Conservation (phyloP, 1,140 invertebrate species). For the Plectrocnemia conspersa region DNA sequence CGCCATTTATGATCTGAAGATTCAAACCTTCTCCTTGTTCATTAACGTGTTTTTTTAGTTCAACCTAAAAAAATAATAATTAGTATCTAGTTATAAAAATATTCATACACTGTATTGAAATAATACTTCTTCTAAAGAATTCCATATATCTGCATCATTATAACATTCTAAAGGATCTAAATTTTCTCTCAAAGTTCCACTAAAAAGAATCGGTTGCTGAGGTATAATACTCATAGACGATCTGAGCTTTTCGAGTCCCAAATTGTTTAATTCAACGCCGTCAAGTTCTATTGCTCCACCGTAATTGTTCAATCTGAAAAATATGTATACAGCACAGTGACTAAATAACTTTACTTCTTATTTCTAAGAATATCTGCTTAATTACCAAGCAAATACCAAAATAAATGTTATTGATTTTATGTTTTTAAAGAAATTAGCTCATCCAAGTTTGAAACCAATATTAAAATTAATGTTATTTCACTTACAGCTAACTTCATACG, state of each 20-base stretch:
- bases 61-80: slow-evolving; percentile 47
- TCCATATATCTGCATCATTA: slow-evolving; percentile 62
- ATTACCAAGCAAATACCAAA: too few relatives aligned
- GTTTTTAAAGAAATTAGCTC: too few relatives aligned
- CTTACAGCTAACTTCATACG: too few relatives aligned
- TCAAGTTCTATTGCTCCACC: slow-evolving; percentile 53
- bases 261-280: slow-evolving; percentile 46
- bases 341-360: not conserved
- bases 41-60: slow-evolving; percentile 54
- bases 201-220: slow-evolving; percentile 68
- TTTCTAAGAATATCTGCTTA: not conserved
- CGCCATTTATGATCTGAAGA: slow-evolving; percentile 65
- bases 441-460: too few relatives aligned
- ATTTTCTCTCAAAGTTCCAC: slow-evolving; percentile 61
- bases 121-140: slow-evolving; percentile 64
- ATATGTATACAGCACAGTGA: not conserved
- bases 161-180: slow-evolving; percentile 62
- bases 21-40: slow-evolving; percentile 49
- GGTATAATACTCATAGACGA: slow-evolving; percentile 73
- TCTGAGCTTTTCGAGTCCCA: slow-evolving; percentile 57
- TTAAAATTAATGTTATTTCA: too few relatives aligned
- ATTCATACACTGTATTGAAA: too few relatives aligned
- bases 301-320: slow-evolving; percentile 53
- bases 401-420: too few relatives aligned
- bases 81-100: not conserved